Conservation (phyloP, 1,140 invertebrate genomes). For the Amyelois transitella region DNA sequence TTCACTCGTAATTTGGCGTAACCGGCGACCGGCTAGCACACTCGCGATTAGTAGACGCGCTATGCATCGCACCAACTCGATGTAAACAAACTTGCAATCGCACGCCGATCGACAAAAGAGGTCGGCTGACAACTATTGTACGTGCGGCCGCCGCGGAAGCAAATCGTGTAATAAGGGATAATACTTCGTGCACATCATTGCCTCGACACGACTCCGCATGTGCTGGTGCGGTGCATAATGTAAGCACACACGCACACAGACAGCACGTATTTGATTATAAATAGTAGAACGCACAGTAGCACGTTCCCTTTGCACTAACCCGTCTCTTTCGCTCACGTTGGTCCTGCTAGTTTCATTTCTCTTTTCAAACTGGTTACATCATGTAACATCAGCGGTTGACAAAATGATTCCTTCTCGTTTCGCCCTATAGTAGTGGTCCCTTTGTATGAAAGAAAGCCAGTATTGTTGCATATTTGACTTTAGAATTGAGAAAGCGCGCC, state of each 20-base stretch:
- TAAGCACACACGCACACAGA: conserved; percentile 58
- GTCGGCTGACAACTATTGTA: conserved; percentile 60
- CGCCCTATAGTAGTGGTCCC: conserved; percentile 18
- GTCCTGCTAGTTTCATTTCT: conserved; percentile 25
- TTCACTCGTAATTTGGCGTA: conserved; percentile 57
- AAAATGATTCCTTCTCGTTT: conserved; percentile 46
- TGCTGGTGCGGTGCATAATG: conserved; percentile 62
- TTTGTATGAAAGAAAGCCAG: conserved; percentile 38
- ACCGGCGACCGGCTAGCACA: conserved; percentile 61
- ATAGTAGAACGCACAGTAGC: conserved; percentile 73
- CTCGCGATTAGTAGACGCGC: conserved; percentile 54
- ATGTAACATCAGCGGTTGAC: conserved; percentile 40
- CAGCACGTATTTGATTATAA: conserved; percentile 66
- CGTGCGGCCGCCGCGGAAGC: conserved; percentile 65
- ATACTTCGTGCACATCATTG: conserved; percentile 72
- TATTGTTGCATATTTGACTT: conserved; percentile 36
- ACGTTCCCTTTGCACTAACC: conserved; percentile 67
- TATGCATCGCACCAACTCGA: conserved; percentile 57
- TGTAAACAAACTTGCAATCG: conserved; percentile 67
- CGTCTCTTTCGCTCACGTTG: conserved; percentile 31
- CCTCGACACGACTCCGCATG: conserved; percentile 44
- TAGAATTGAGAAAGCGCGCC: conserved; percentile 57
- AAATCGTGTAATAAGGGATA: conserved; percentile 72
- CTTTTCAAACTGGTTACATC: conserved; percentile 60
- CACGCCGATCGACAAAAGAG: conserved; percentile 59